Conservation (phyloP, 2,888 invertebrate genomes). For the Tinea trinotella region DNA sequence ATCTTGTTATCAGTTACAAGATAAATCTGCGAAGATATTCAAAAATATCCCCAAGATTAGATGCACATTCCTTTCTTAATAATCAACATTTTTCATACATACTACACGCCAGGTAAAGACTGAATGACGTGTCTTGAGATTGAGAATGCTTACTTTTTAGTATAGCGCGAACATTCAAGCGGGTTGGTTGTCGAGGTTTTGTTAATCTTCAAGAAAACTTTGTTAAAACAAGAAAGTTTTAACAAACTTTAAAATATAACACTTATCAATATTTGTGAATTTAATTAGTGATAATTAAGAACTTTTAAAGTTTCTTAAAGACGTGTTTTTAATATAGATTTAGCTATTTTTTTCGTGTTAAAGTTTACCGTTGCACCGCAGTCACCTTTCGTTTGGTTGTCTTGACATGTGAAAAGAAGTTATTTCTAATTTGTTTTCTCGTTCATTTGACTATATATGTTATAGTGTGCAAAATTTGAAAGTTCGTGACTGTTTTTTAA, state of each 20-base stretch:
- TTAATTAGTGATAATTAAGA: not conserved
- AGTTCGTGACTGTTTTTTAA: not conserved
- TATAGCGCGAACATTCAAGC: slow-evolving; percentile 3
- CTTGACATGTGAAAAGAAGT: slow-evolving; percentile 12
- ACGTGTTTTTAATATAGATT: not conserved
- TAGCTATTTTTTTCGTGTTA: not conserved
- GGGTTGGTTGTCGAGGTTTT: not conserved
- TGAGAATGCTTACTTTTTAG: not conserved
- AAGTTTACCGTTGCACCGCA: not conserved
- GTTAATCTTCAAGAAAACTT: not conserved
- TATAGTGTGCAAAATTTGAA: slow-evolving; percentile 7
- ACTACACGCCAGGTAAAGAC: slow-evolving; percentile 2
- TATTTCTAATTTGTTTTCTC: slow-evolving; percentile 6
- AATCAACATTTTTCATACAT: not conserved
- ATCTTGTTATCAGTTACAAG: not conserved
- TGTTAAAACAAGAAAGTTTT: not conserved
- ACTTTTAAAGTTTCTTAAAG: not conserved
- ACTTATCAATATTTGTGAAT: not conserved
- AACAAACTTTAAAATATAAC: not conserved
- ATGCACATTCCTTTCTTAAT: not conserved
- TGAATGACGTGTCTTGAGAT: slow-evolving; percentile 10
- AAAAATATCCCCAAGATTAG: not conserved
- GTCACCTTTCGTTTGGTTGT: slow-evolving; percentile 5
- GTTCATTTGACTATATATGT: slow-evolving; percentile 1
- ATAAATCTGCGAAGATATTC: not conserved